Evolutionary conservation across 2,113 vertebrate genomes (phyloP).

Genomic region (Muntiacus reevesi): DNA sequence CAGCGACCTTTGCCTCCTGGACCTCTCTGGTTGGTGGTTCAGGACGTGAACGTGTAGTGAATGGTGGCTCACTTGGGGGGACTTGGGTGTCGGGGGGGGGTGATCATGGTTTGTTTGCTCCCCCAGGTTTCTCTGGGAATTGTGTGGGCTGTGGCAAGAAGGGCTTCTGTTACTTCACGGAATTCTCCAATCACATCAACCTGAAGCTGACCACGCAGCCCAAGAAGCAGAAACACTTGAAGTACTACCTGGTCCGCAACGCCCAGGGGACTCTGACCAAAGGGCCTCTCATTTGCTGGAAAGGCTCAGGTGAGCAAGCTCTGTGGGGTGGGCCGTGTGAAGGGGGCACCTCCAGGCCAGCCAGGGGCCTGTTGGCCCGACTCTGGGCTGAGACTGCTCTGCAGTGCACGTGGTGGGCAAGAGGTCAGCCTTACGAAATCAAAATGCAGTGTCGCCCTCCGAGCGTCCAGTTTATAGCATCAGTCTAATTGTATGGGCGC

Average conservation of each 20-base stretch:
- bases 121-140: constrained; percentile 94
- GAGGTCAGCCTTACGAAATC: neutral
- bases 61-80: fast-evolving
- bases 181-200: constrained; percentile 98
- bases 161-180: constrained; percentile 98
- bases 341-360: neutral
- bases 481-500: fast-evolving
- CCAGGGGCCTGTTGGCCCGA: fast-evolving
- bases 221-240: constrained; percentile 99
- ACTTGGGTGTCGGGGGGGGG: neutral
- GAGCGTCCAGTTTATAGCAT: fast-evolving
- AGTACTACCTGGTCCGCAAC: constrained; percentile 92
- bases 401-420: fast-evolving
- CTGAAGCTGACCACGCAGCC: constrained; percentile 96
- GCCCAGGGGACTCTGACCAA: constrained; percentile 90
- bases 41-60: neutral
- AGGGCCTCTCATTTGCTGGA: constrained; percentile 95
- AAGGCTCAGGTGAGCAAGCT: constrained; percentile 86
- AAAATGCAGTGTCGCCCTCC: fast-evolving
- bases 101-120: neutral
- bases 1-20: neutral
- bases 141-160: constrained; percentile 97
- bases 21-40: neutral
- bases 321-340: neutral
- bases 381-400: fast-evolving